phyloP scores from a whole-genome alignment of 1,140 invertebrate species.

The Penaeus japonicus region DNA sequence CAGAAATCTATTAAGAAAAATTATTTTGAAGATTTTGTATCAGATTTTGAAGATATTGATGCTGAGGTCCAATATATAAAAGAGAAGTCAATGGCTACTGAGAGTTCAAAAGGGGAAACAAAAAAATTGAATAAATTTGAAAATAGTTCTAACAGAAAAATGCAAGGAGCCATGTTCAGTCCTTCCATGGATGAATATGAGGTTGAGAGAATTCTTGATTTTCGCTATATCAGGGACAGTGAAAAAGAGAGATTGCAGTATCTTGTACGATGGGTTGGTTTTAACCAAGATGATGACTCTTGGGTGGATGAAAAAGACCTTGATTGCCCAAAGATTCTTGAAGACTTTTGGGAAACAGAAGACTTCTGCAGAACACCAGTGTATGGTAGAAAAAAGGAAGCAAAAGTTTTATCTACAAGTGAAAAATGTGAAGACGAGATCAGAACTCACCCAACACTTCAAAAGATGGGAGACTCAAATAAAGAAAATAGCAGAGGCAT shows the following conservation, averaged over 20 bases:
- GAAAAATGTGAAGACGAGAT: not conserved
- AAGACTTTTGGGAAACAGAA: slow-evolving; percentile 39
- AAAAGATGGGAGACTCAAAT: not conserved
- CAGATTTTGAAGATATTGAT: too few relatives aligned
- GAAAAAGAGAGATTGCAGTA: slow-evolving; percentile 21
- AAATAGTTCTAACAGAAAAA: not conserved
- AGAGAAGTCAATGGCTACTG: too few relatives aligned
- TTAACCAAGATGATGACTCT: slow-evolving; percentile 21
- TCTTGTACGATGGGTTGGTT: slow-evolving; percentile 43
- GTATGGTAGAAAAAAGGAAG: not conserved
- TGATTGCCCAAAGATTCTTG: slow-evolving; percentile 26
- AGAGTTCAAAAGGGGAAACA: too few relatives aligned
- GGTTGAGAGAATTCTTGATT: slow-evolving; percentile 51
- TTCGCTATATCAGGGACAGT: slow-evolving; percentile 4
- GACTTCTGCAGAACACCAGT: not conserved
- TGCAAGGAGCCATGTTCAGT: not conserved
- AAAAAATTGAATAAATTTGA: not conserved
- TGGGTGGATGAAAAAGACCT: slow-evolving; percentile 55
- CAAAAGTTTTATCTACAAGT: not conserved
- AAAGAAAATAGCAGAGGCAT: slow-evolving; percentile 23
- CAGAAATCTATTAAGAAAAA: too few relatives aligned
- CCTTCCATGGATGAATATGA: slow-evolving; percentile 20
- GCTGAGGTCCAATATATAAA: too few relatives aligned
- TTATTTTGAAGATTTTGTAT: too few relatives aligned
- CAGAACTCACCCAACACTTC: not conserved